Evolutionary conservation across 92 coral and sea anemone genomes (phyloP).

Genomic region (Nematostella vectensis): DNA sequence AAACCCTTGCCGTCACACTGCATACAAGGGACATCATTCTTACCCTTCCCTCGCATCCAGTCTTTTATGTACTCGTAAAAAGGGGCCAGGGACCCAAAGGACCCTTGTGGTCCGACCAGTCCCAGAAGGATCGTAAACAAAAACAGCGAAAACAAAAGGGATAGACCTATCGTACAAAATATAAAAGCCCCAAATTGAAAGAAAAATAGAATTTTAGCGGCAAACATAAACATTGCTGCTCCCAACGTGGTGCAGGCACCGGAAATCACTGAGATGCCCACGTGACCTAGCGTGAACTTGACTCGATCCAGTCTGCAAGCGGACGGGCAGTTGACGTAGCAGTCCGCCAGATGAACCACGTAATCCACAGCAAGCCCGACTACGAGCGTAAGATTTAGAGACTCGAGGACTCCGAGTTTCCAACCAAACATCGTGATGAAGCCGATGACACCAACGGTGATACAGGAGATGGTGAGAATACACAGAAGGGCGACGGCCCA

Average conservation of each 20-base stretch:
- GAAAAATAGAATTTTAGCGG: constrained; percentile 56
- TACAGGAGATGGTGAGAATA: constrained; percentile 43
- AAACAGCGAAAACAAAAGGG: constrained; percentile 48
- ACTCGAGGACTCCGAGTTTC: constrained; percentile 71
- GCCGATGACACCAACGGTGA: constrained; percentile 59
- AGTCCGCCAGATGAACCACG: constrained; percentile 74
- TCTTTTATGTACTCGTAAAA: constrained; percentile 22
- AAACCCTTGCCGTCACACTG: constrained; percentile 73
- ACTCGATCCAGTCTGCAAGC: constrained; percentile 34
- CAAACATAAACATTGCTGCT: constrained; percentile 64
- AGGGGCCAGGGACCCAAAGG: constrained; percentile 43
- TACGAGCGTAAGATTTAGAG: constrained; percentile 70
- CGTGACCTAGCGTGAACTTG: constrained; percentile 52
- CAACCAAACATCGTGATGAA: constrained; percentile 58
- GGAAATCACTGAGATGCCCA: constrained; percentile 68
- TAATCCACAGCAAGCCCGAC: constrained; percentile 79
- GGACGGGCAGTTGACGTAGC: constrained; percentile 39
- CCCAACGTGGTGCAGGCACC: constrained; percentile 77
- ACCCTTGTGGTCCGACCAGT: constrained; percentile 56
- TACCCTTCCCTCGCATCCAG: constrained; percentile 29
- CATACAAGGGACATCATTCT: constrained; percentile 42
- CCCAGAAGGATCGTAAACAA: constrained; percentile 48
- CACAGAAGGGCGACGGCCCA: constrained; percentile 54
- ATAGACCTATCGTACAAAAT: constrained; percentile 71
- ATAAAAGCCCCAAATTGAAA: constrained; percentile 72